Conservation (phyloP, 2,888 invertebrate genomes). For the Danaus chrysippus region DNA sequence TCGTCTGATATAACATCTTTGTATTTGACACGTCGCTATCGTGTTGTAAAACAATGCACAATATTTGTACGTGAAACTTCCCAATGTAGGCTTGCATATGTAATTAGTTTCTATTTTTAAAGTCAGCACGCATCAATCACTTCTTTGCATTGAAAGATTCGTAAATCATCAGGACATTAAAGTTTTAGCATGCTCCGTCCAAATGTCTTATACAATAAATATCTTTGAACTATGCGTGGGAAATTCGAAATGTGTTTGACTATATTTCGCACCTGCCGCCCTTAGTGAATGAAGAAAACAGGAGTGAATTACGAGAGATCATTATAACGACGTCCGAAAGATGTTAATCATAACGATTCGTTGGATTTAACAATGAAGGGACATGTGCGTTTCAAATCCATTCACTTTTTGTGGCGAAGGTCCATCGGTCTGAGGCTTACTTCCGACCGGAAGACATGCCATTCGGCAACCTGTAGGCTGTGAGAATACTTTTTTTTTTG, state of each 20-base stretch:
- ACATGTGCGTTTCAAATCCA: constrained; percentile 64
- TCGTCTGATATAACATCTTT: constrained; percentile 15
- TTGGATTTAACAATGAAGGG: constrained; percentile 40
- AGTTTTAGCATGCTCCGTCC: constrained; percentile 31
- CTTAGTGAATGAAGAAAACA: constrained; percentile 29
- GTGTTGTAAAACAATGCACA: constrained; percentile 21
- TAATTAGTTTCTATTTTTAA: constrained; percentile 35
- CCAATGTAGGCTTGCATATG: constrained; percentile 35
- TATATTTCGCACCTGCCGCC: constrained; percentile 54
- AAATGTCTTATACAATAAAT: constrained; percentile 41
- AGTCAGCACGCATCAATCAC: constrained; percentile 38
- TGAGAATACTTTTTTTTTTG: constrained; percentile 66
- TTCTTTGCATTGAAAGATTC: constrained; percentile 35
- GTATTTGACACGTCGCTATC: constrained; percentile 15
- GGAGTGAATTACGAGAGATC: constrained; percentile 39
- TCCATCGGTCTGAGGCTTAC: constrained; percentile 69
- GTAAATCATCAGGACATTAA: constrained; percentile 39
- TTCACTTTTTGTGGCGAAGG: constrained; percentile 60
- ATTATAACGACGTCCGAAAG: constrained; percentile 54
- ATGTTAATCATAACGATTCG: constrained; percentile 58
- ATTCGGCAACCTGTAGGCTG: constrained; percentile 73
- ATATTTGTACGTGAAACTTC: constrained; percentile 27
- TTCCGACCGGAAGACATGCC: constrained; percentile 74
- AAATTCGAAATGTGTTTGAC: constrained; percentile 59
- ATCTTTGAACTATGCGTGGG: constrained; percentile 48